A percentile compares a stretch with the other conserved stretches of the same genome.
Evolutionary conservation across 2,888 invertebrate genomes (phyloP).

Genomic region (Nemapogon koenigi): DNA sequence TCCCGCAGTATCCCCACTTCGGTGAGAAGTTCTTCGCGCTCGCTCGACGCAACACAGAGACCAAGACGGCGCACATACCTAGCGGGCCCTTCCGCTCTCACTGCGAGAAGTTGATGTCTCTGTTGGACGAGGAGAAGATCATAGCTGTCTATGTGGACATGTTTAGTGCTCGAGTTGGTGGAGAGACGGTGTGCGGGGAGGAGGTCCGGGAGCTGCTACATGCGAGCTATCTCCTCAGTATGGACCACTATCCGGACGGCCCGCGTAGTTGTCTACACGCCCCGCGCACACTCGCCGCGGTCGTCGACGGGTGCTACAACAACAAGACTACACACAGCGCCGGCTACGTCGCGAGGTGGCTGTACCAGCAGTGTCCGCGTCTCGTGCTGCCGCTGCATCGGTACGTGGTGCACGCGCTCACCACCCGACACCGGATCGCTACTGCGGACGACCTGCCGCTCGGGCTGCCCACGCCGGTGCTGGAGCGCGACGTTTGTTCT

Average conservation of each 20-base stretch:
- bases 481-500: constrained; percentile 38
- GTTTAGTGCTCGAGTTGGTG: constrained; percentile 61
- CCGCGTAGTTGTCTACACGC: constrained; percentile 70
- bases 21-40: constrained; percentile 72
- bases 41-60: constrained; percentile 66
- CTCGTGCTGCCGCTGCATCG: constrained; percentile 79
- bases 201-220: constrained; percentile 71
- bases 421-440: constrained; percentile 67
- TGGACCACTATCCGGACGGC: constrained; percentile 79
- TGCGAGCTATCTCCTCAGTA: constrained; percentile 79
- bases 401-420: constrained; percentile 56
- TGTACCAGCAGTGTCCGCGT: constrained; percentile 78
- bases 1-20: constrained; percentile 78
- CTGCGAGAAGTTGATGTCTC: constrained; percentile 69
- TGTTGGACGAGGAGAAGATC: constrained; percentile 65
- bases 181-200: constrained; percentile 67
- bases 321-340: constrained; percentile 75
- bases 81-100: constrained; percentile 73
- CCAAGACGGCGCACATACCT: constrained; percentile 68
- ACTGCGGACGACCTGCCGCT: constrained; percentile 52
- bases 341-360: constrained; percentile 76
- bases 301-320: constrained; percentile 82
- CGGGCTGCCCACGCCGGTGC: constrained; percentile 78
- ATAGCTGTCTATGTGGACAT: constrained; percentile 74
- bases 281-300: constrained; percentile 74